Percentiles rank a stretch among this genome's conserved stretches.
phyloP scores from a whole-genome alignment of 2,888 invertebrate species.

The Caenorhabditis uteleia region DNA sequence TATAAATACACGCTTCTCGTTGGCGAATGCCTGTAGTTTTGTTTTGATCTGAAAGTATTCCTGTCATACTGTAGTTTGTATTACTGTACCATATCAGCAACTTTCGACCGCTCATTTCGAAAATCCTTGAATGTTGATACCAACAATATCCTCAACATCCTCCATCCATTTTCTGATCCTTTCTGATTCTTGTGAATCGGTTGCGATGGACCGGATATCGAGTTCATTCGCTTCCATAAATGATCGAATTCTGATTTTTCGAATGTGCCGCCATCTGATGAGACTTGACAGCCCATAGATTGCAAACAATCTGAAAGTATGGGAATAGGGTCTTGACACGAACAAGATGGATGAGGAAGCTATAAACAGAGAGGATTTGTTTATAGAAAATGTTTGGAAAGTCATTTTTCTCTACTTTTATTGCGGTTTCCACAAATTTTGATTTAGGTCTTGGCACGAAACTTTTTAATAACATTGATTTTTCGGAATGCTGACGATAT shows the following conservation, averaged over 20 bases:
- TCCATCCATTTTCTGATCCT: conserved; percentile 18
- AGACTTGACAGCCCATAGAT: conserved; percentile 36
- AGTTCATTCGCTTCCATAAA: background rate
- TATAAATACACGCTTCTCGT: conserved; percentile 26
- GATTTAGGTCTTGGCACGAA: background rate
- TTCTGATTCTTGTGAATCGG: background rate
- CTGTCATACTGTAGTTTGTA: background rate
- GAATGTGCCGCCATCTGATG: conserved; percentile 33
- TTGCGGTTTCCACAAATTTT: background rate
- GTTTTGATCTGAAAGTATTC: conserved; percentile 27
- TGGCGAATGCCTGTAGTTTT: conserved; percentile 26
- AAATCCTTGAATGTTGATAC: conserved; percentile 49
- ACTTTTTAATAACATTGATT: background rate
- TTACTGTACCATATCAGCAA: conserved; percentile 17
- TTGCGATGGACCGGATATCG: too few species aligned
- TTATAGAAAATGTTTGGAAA: too few species aligned
- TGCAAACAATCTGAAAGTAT: background rate
- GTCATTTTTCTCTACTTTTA: too few species aligned
- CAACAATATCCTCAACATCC: conserved; percentile 32
- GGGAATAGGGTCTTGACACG: background rate
- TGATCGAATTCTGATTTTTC: conserved; percentile 6
- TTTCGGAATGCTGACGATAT: too few species aligned
- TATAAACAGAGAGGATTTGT: too few species aligned
- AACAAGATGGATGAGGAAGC: too few species aligned
- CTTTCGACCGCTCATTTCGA: conserved; percentile 24